These are phyloP conservation scores for Brachyhypopomus occidentalis DNA, from an alignment of 2,113 vertebrate genomes.

Conservation along the genomic window DNA sequence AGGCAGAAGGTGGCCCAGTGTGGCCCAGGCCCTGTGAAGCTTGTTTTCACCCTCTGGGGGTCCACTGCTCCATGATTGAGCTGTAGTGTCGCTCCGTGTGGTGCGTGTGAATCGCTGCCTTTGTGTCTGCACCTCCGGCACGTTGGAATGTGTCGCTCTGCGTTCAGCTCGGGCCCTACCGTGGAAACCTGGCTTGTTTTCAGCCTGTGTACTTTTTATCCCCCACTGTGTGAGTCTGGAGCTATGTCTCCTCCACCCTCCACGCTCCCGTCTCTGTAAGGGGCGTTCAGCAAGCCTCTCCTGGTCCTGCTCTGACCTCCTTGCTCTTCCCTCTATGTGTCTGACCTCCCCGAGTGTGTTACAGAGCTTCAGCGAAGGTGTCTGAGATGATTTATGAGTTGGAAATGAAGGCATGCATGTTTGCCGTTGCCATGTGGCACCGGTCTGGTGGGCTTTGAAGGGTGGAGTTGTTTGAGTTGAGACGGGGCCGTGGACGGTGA, in stretches of 20 bases:
- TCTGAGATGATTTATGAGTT: constrained; percentile 17
- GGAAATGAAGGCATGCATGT: constrained; percentile 44
- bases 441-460: constrained; percentile 21
- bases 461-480: constrained; percentile 51
- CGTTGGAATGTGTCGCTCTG: constrained; percentile 29
- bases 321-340: background rate
- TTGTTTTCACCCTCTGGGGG: constrained; percentile 32
- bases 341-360: background rate
- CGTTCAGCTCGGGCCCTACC: constrained; percentile 27
- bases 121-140: constrained; percentile 19
- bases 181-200: constrained; percentile 37
- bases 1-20: constrained; percentile 8
- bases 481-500: constrained; percentile 29
- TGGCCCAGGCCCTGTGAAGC: constrained; percentile 45
- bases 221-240: background rate
- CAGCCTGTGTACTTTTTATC: background rate
- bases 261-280: background rate
- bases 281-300: background rate
- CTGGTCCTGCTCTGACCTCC: background rate
- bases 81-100: constrained; percentile 42
- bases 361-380: background rate
- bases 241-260: constrained; percentile 31
- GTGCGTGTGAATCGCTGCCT: constrained; percentile 38
- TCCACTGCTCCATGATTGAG: constrained; percentile 25
- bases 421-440: constrained; percentile 20